A percentile compares a stretch with the other conserved stretches of the same genome.
Conservation (phyloP, 2,888 invertebrate genomes). For the Brachyptera putata region DNA sequence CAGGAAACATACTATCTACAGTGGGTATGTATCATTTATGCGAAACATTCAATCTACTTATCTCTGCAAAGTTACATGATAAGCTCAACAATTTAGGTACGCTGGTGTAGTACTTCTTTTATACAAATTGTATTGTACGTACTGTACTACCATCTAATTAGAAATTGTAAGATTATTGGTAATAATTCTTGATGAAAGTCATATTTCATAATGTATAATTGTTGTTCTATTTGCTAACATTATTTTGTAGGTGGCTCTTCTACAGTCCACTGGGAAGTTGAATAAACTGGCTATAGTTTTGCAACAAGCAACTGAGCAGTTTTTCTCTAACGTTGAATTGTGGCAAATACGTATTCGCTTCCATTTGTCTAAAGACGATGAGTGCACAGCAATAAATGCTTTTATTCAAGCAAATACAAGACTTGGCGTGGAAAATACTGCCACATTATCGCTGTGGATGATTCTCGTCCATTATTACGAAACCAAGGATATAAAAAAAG, state of each 20-base stretch:
- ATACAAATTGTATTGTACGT: too few relatives aligned
- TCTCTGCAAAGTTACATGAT: too few relatives aligned
- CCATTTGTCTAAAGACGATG: slow-evolving; percentile 45
- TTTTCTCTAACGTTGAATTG: slow-evolving; percentile 47
- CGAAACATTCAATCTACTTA: too few relatives aligned
- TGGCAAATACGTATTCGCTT: slow-evolving; percentile 51
- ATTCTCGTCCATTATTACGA: slow-evolving; percentile 36
- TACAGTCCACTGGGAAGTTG: slow-evolving; percentile 26
- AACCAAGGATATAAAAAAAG: slow-evolving; percentile 25
- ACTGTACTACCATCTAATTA: too few relatives aligned
- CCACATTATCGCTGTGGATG: slow-evolving; percentile 47
- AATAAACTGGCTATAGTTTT: slow-evolving; percentile 42
- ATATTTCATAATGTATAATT: too few relatives aligned
- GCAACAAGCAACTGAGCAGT: slow-evolving; percentile 46
- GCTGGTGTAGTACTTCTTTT: too few relatives aligned
- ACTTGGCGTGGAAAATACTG: slow-evolving; percentile 25
- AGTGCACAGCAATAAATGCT: slow-evolving; percentile 39
- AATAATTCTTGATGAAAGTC: too few relatives aligned
- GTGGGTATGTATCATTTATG: slow-evolving; percentile 45
- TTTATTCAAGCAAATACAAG: slow-evolving; percentile 28
- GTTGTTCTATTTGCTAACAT: too few relatives aligned
- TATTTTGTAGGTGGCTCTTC: too few relatives aligned
- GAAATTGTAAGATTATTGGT: too few relatives aligned
- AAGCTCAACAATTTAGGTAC: too few relatives aligned
- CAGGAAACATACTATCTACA: slow-evolving; percentile 50